Base-by-base conservation (phyloP, 2,113 vertebrate species). In the Holacanthus passer region DNA sequence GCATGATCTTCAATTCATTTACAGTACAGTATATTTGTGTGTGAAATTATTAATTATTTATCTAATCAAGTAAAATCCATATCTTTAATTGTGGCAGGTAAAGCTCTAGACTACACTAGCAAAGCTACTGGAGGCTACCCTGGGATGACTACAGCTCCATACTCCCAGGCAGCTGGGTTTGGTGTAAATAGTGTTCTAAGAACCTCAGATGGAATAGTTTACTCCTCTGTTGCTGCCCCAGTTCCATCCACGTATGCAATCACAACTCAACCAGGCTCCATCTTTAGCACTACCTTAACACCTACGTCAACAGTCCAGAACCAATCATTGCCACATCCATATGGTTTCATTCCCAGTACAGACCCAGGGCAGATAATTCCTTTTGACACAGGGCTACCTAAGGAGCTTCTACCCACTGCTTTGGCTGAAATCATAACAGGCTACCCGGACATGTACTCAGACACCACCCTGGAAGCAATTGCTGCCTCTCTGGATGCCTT, bases 61-160 rank as follows among this genome's bases (percentile, higher is more conserved):
- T 92, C 84, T 93, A 1, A 78, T 72, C 79, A 91, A 95, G 91
- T 95, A 95, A 96, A 96, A 94, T 94, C 47, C 96, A 95, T 96
- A 95, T 96, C 76, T 97, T 87, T 98, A 88, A 85, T 96, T 94
- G 93, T 97, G 97, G 95, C 97, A 99, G 98, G 97, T 98, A 97
- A 97, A 96, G 95, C 97, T 93, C 95, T 98, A 96, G 97, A 99
- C 96, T 99, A 97, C 94, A 97, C 97, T 95, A 97, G 96, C 96
- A 99, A 97, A 97, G 96, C 95, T 73, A 91, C 95, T 94, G 94
- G 95, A 94, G 62, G 90, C 77, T 96, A 97, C 91, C 89, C 94
- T 86, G 95, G 95, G 67, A 95, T 96, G 91, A 95, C 94, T 91
- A 93, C 95, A 79, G 92, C 96, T 59, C 96, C 96, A 77, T 97